These are phyloP conservation scores for Caranx melampygus DNA, from an alignment of 2,113 vertebrate genomes.

Conservation along the genomic window DNA sequence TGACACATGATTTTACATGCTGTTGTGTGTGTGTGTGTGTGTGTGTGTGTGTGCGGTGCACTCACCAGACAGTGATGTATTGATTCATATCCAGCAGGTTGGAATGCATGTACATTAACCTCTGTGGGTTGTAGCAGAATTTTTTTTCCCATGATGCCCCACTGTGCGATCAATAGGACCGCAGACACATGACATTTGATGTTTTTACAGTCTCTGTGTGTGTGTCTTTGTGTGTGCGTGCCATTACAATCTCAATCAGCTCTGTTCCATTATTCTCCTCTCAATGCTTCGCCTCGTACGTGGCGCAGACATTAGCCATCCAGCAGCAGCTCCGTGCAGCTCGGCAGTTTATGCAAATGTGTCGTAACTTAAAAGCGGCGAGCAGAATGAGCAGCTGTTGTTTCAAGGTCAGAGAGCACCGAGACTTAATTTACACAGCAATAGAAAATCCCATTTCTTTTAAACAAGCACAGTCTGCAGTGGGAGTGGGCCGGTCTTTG, in stretches of 20 bases:
- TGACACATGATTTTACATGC: slow-evolving; percentile 5
- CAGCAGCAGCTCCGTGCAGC: slow-evolving; percentile 8
- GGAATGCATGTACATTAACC: slow-evolving; percentile 51
- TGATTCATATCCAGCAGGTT: slow-evolving; percentile 48
- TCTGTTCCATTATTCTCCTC: slow-evolving; percentile 24
- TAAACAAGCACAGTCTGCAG: slow-evolving; percentile 11
- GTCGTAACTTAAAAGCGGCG: slow-evolving; percentile 36
- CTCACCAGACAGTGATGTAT: slow-evolving; percentile 42
- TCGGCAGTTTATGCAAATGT: slow-evolving; percentile 49
- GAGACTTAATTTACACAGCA: slow-evolving; percentile 26
- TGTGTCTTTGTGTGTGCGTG: background rate
- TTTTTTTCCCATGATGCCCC: slow-evolving; percentile 54
- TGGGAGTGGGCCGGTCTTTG: background rate
- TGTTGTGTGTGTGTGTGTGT: background rate
- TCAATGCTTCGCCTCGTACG: slow-evolving; percentile 24
- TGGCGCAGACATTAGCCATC: slow-evolving; percentile 20
- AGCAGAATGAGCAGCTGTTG: slow-evolving; percentile 52
- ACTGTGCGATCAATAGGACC: slow-evolving; percentile 51
- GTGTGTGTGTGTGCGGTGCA: background rate
- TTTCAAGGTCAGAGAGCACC: slow-evolving; percentile 49
- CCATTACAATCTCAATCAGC: slow-evolving; percentile 1
- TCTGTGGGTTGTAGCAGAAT: slow-evolving; percentile 32
- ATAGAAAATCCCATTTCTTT: slow-evolving; percentile 1
- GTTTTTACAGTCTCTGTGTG: slow-evolving; percentile 21
- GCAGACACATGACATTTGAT: slow-evolving; percentile 60